Conservation (phyloP, 2,113 vertebrate species). For the Burhinus bistriatus region DNA sequence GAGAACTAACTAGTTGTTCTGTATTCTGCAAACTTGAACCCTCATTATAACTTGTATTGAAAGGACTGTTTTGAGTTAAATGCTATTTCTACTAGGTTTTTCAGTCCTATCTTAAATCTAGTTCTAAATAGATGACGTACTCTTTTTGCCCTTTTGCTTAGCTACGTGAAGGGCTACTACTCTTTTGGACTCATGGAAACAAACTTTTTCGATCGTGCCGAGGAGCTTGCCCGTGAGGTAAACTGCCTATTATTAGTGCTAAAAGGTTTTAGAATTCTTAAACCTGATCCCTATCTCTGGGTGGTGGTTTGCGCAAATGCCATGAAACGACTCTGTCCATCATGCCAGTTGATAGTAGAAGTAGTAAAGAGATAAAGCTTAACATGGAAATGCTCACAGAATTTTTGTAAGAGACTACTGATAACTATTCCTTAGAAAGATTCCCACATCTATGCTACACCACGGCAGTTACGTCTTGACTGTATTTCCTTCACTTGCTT, state of each 20-base stretch:
- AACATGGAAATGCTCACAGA: background rate
- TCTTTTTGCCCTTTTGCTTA: conserved; percentile 42
- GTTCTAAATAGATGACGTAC: background rate
- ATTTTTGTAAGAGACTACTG: background rate
- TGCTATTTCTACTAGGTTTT: background rate
- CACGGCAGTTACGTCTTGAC: background rate
- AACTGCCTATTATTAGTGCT: background rate
- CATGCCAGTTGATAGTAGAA: background rate
- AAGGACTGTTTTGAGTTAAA: background rate
- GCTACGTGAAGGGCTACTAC: conserved; percentile 90
- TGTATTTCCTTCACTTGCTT: background rate
- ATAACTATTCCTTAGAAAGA: background rate
- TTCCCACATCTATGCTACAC: background rate
- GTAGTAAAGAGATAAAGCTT: background rate
- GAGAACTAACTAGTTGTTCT: background rate
- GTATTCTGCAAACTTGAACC: background rate
- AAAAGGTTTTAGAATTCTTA: background rate
- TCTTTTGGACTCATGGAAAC: conserved; percentile 93
- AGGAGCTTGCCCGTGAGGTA: conserved; percentile 89
- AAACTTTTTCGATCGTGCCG: conserved; percentile 83
- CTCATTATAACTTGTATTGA: background rate
- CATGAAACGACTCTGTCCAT: background rate
- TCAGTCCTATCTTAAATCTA: background rate
- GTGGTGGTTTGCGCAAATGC: background rate
- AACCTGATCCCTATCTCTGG: background rate